Conservation (phyloP, 2,888 invertebrate species). For the Notodonta ziczac region DNA sequence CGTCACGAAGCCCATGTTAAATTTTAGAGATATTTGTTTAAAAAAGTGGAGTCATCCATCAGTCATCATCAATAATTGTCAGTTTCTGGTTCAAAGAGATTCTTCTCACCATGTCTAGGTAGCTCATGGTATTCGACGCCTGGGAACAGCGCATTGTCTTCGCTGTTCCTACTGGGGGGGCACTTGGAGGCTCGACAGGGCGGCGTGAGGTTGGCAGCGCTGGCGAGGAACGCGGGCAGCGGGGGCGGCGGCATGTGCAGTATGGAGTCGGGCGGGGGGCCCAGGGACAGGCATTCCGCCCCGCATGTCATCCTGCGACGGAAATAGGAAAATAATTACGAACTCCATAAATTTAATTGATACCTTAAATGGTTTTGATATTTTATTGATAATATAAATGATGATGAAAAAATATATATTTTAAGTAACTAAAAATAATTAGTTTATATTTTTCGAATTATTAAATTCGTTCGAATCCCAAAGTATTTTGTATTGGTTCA, state of each 20-base stretch:
- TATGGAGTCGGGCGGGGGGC: constrained; percentile 93
- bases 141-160: constrained; percentile 79
- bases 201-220: constrained; percentile 84
- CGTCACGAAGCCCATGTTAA: too few species aligned
- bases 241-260: constrained; percentile 94
- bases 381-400: too few species aligned
- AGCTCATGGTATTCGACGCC: constrained; percentile 92
- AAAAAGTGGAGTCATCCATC: too few species aligned
- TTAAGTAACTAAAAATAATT: too few species aligned
- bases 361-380: too few species aligned
- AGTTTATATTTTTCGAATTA: too few species aligned
- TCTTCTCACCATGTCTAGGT: constrained; percentile 87
- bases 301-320: constrained; percentile 82
- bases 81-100: background rate
- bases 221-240: constrained; percentile 89
- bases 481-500: too few species aligned
- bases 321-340: background rate
- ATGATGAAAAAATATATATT: too few species aligned
- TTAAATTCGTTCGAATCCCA: too few species aligned
- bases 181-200: constrained; percentile 88
- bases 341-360: too few species aligned
- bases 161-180: constrained; percentile 81
- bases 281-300: constrained; percentile 85
- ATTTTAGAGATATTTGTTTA: too few species aligned
- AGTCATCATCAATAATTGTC: too few species aligned